These are phyloP conservation scores for Emys orbicularis DNA, from an alignment of 2,797 vertebrate species.

Conservation along the genomic window DNA sequence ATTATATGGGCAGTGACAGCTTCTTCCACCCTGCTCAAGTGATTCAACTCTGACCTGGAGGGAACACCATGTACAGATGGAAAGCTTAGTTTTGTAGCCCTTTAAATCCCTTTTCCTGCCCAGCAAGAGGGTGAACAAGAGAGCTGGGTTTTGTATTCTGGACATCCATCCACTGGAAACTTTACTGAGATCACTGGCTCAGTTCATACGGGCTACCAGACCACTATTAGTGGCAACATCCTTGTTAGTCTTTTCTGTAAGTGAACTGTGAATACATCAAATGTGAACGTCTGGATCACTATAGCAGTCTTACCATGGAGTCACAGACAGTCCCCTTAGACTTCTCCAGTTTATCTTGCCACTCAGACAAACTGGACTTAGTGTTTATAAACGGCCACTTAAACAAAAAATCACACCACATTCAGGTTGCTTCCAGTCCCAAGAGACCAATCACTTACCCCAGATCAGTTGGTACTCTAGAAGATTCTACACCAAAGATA, in stretches of 20 bases:
- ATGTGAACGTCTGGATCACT: too few species aligned
- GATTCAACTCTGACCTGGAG: not conserved
- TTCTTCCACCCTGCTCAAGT: not conserved
- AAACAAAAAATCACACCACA: too few species aligned
- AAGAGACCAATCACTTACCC: too few species aligned
- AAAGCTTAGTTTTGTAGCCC: not conserved
- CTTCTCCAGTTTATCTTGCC: too few species aligned
- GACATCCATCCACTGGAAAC: not conserved
- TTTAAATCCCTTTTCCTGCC: not conserved
- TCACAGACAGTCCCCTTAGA: too few species aligned
- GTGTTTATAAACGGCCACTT: too few species aligned
- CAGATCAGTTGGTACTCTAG: too few species aligned
- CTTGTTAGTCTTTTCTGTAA: not conserved
- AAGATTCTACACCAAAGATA: too few species aligned
- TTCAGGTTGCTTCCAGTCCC: too few species aligned
- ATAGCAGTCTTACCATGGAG: too few species aligned
- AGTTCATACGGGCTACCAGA: not conserved
- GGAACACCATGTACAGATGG: rapidly evolving
- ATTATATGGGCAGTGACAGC: not conserved
- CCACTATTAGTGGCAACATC: not conserved
- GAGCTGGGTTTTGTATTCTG: not conserved
- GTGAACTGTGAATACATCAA: not conserved
- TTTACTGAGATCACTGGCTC: not conserved
- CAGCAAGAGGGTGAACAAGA: not conserved
- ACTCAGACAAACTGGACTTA: too few species aligned